Conservation (phyloP, 2,888 invertebrate species). For the Melanostoma scalare region DNA sequence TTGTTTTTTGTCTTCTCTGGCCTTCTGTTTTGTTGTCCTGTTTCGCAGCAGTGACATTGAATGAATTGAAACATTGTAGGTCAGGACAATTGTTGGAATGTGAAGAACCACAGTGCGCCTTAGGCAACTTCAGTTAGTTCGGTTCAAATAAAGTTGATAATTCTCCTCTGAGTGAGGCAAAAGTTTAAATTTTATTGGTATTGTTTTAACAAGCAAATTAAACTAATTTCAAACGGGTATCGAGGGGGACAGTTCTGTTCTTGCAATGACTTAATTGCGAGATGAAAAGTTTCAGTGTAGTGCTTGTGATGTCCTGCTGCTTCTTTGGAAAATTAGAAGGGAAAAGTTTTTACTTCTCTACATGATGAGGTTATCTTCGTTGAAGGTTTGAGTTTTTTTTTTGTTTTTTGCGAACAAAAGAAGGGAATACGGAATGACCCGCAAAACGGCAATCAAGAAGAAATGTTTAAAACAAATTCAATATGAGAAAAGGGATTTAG, state of each 20-base stretch:
- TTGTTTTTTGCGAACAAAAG: not conserved
- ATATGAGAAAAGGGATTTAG: not conserved
- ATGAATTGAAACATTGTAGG: conserved; percentile 28
- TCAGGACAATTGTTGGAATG: conserved; percentile 23
- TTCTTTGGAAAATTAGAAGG: conserved; percentile 35
- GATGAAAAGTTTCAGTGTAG: conserved; percentile 55
- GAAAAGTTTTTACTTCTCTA: conserved; percentile 48
- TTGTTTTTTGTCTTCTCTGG: not conserved
- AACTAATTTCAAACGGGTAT: too few species aligned
- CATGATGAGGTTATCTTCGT: conserved; percentile 62
- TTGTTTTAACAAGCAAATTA: conserved; percentile 71
- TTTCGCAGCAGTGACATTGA: conserved; percentile 29
- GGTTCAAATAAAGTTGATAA: conserved; percentile 52
- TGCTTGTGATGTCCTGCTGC: conserved; percentile 52
- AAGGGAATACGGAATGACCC: conserved; percentile 20
- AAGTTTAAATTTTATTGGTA: conserved; percentile 68
- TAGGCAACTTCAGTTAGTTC: conserved; percentile 12
- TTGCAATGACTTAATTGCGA: conserved; percentile 59
- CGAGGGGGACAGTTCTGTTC: not conserved
- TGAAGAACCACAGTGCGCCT: conserved; percentile 19
- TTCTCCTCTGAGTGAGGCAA: conserved; percentile 32
- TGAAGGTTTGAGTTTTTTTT: not conserved
- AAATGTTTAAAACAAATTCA: conserved; percentile 45
- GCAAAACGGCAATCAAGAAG: conserved; percentile 55
- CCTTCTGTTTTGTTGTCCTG: not conserved